Evolutionary conservation across 2,113 vertebrate species (phyloP).

Genomic region (Blennius ocellaris): DNA sequence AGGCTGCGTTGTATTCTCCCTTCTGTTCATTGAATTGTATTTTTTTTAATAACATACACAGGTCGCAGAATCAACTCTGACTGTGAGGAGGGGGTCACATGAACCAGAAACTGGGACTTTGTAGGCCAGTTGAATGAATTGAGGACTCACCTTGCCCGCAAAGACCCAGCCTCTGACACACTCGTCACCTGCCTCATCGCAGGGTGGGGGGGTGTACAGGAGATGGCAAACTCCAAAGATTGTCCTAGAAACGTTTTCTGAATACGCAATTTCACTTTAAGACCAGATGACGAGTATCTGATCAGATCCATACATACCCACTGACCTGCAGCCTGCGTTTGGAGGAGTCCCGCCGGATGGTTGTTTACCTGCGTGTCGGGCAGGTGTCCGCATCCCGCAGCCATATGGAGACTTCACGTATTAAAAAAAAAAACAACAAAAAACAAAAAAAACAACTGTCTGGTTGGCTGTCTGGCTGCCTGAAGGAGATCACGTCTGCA

Average conservation of each 20-base stretch:
- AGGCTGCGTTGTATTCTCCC: background rate
- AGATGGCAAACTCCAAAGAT: constrained; percentile 17
- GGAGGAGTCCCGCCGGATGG: constrained; percentile 26
- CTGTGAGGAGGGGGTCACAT: constrained; percentile 71
- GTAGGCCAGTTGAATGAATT: constrained; percentile 96
- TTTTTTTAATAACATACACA: background rate
- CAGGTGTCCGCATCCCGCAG: constrained; percentile 71
- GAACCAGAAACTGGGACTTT: constrained; percentile 98
- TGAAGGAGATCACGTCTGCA: constrained; percentile 55
- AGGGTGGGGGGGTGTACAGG: constrained; percentile 1
- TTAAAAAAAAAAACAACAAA: background rate
- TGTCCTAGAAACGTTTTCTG: constrained; percentile 8
- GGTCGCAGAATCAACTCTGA: constrained; percentile 9
- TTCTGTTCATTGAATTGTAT: background rate
- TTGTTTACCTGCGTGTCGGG: constrained; percentile 57
- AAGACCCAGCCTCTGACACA: constrained; percentile 93
- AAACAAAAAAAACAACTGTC: constrained; percentile 43
- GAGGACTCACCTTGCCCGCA: constrained; percentile 96
- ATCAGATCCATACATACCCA: constrained; percentile 57
- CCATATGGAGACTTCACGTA: constrained; percentile 36
- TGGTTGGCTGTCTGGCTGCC: constrained; percentile 52
- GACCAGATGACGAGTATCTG: background rate
- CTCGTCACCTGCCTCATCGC: constrained; percentile 56
- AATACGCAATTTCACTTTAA: constrained; percentile 13
- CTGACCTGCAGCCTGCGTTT: constrained; percentile 17